Evolutionary conservation across 2,113 vertebrate species (phyloP), one percentile per base, ranked within the genome.

Genomic region (Sorex araneus): DNA sequence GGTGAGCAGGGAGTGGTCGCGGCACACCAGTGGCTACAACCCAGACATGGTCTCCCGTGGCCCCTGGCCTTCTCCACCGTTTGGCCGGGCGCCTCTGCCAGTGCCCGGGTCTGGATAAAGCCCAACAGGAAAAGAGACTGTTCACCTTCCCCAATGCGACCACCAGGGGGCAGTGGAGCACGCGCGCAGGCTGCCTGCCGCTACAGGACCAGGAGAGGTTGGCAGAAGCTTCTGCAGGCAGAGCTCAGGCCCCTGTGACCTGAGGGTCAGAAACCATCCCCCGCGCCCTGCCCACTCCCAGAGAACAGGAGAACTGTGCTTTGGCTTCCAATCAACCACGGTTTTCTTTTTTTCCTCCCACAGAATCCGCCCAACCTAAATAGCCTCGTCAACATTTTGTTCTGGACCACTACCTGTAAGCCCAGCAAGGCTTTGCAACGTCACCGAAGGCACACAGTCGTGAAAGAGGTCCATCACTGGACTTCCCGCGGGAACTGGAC

Each of bases 151-250:
- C 66, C 45, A 47, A 73, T 50, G 27, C 11, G 76, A 84, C 97
- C 97, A 97, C 97, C 78, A 95, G 97, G 96, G 96, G 97, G 97
- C 96, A 96, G 94, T 93, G 60, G 91, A 96, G 93, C 96, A 96
- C 96, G 96, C 94, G 87, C 83, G 6, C 94, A 94, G 80, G 78
- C 87, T 74, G 91, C 74, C 81, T 32, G 91, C 64, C 5, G 92
- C 87, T 6, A 19, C 83, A 27, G 80, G 13, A 80, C 82, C 25
- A 0, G 75, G 69, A 88, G 47, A 77, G 45, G 76, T 74, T 8
- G 18, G 66, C 73, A 64, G 34, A 90, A 77, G 81, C 43, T 77
- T 84, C 23, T 5, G 18, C 30, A 87, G 63, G 76, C 34, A 3
- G 16, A 11, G 79, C 76, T 60, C 25, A 83, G 30, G 32, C 78